Evolutionary conservation across 64 coral and sea anemone species (phyloP).

Genomic region (Stichodactyla helianthus): DNA sequence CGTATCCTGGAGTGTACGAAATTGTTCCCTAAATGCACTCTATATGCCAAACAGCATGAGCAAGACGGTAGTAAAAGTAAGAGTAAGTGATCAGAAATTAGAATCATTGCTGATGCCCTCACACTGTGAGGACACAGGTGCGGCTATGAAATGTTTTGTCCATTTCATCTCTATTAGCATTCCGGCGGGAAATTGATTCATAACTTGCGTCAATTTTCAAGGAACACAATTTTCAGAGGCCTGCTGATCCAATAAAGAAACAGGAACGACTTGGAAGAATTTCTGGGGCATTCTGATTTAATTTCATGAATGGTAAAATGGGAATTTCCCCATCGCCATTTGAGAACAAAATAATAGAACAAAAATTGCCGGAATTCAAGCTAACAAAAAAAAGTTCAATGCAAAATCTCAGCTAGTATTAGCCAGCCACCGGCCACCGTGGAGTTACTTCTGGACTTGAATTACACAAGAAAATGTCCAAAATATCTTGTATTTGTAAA

Average conservation of each 20-base stretch:
- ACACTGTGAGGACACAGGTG: conserved; percentile 14
- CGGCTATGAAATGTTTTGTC: conserved; percentile 2
- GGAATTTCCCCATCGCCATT: conserved; percentile 8
- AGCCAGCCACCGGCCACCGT: neutral
- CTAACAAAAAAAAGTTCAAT: neutral
- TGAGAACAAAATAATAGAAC: neutral
- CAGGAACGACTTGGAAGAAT: neutral
- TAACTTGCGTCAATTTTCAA: conserved; percentile 4
- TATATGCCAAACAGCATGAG: conserved; percentile 3
- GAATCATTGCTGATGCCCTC: conserved; percentile 1
- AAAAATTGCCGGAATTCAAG: neutral
- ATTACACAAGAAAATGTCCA: neutral
- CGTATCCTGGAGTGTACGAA: neutral
- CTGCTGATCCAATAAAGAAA: conserved; percentile 22
- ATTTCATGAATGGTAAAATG: neutral
- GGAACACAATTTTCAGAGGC: neutral
- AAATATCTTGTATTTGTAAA: neutral
- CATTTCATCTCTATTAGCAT: neutral
- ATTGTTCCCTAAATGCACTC: conserved; percentile 21
- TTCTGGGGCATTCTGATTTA: neutral
- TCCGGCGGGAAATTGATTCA: conserved; percentile 25
- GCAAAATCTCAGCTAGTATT: neutral
- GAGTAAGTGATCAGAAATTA: conserved; percentile 24
- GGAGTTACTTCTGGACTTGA: neutral
- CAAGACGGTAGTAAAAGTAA: neutral